Evolutionary conservation across 2,888 invertebrate species (phyloP), one percentile per base, ranked within the genome.

Genomic region (Argyra leucocephala): DNA sequence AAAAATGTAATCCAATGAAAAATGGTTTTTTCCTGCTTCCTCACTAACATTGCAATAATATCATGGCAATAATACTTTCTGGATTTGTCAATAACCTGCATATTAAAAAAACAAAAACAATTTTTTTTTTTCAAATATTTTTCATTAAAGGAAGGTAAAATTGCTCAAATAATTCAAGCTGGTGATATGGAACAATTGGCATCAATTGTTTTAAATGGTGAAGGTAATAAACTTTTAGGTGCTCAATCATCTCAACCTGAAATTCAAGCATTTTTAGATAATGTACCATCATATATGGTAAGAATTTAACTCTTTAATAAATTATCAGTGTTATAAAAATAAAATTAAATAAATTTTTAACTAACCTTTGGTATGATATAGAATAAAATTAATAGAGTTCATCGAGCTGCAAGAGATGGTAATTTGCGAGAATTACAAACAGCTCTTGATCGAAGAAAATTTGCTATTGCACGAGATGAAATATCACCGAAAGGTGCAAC

Each of bases 151-250:
- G 88, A 88, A 70, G 82, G 83, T 21, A 88, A 88, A 76, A 83
- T 90, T 58, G 82, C 84, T 65, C 82, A 84, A 69, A 82, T 90
- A 70, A 85, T 91, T 64, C 85, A 86, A 72, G 82, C 83, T 69
- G 88, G 91, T 10, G 93, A 93, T 75, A 89, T 96, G 88, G 94
- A 93, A 76, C 89, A 91, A 81, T 81, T 96, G 73, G 96, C 96
- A 26, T 86, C 90, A 64, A 81, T 96, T 72, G 93, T 96, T 18
- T 82, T 96, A 23, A 91, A 90, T 72, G 96, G 96, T 4, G 90
- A 94, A 74, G 96, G 96, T 0, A 82, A 88, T 69, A 84, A 87
- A 80, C 81, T 93, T 73, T 79, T 89, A 73, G 86, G 90, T 66
- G 83, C 87, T 71, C 82, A 83, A 73, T 86, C 90, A 66, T 80